Percentiles rank a stretch among this genome's conserved stretches.
Conservation (phyloP, 1,140 invertebrate species). For the Zaprionus inermis region DNA sequence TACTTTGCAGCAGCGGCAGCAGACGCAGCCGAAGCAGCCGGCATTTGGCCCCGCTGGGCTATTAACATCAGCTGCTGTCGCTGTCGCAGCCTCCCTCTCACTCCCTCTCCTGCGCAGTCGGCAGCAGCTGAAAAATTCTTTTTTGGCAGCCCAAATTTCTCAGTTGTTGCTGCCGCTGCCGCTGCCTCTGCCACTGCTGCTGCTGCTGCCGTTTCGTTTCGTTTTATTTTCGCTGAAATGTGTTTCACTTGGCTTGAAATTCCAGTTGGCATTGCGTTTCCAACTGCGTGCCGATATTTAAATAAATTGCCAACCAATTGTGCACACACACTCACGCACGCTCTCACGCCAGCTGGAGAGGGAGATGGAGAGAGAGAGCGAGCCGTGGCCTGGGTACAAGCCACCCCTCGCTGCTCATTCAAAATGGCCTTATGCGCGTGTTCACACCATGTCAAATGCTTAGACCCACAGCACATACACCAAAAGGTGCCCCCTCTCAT, state of each 20-base stretch:
- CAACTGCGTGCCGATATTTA: conserved; percentile 81
- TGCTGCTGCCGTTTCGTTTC: conserved; percentile 50
- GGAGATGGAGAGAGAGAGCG: too few species aligned
- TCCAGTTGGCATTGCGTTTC: conserved; percentile 79
- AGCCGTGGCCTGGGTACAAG: background rate
- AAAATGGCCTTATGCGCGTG: conserved; percentile 72
- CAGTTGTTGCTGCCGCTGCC: conserved; percentile 36
- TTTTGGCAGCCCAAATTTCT: conserved; percentile 66
- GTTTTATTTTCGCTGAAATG: conserved; percentile 56
- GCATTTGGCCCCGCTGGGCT: conserved; percentile 75
- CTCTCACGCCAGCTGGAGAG: background rate
- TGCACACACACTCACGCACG: conserved; percentile 58
- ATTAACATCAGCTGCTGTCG: conserved; percentile 79
- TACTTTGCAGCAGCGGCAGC: conserved; percentile 28
- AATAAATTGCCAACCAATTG: conserved; percentile 82
- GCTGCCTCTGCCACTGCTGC: conserved; percentile 35
- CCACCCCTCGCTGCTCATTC: conserved; percentile 21
- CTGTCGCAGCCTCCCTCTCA: conserved; percentile 28
- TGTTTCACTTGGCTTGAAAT: conserved; percentile 66
- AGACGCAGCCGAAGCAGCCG: conserved; percentile 48
- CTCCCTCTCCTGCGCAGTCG: conserved; percentile 35
- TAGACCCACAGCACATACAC: conserved; percentile 31
- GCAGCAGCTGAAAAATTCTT: conserved; percentile 78
- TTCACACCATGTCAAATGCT: conserved; percentile 81
- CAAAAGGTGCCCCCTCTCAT: conserved; percentile 3